Base-by-base conservation (phyloP, 2,797 vertebrate species). In the Rhinichthys osculus region DNA sequence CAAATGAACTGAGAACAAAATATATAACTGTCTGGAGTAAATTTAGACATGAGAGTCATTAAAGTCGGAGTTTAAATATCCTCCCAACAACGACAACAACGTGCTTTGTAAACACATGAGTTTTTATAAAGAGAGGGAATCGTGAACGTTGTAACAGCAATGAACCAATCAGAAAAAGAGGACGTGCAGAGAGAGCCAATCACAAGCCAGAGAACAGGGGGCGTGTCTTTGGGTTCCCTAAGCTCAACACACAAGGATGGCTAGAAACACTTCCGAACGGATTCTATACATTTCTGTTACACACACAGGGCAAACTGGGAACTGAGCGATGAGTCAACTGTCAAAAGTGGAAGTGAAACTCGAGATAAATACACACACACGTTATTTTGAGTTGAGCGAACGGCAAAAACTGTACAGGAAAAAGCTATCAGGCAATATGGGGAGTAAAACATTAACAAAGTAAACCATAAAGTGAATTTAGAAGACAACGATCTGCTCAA, bases 151-250 rank as follows among this genome's bases (percentile, higher is more conserved):
- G 35, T 59, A 70, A 42, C 42, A n/a, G 21, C 6, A n/a, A 57
- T 50, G 44, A 71, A 33, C 89, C 89, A 90, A 85, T 89, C 9
- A 77, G 44, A 83, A 62, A 67, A 67, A 76, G 16, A 50, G 89
- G 86, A 88, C 84, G 82, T 88, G 84, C 78, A 81, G 0, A 40
- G 23, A 54, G 52, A 84, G 40, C 86, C 89, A 85, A 90, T 91
- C 84, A 90, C 21, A 62, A 67, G 19, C 10, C 27, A 86, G 81
- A 84, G 64, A 62, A 70, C 57, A n/a, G 78, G 78, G 88, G 91
- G 90, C 83, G 90, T 91, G 91, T 89, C 47, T 66, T 69, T 40
- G 40, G 5, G 21, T 21, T 76, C 42, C 5, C 33, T 2, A 16
- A 19, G 54, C 42, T 3, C 9, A 21, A 72, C 8, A 77, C 23